These are phyloP conservation scores for Empis livida DNA, from an alignment of 2,888 invertebrate genomes.

Conservation along the genomic window DNA sequence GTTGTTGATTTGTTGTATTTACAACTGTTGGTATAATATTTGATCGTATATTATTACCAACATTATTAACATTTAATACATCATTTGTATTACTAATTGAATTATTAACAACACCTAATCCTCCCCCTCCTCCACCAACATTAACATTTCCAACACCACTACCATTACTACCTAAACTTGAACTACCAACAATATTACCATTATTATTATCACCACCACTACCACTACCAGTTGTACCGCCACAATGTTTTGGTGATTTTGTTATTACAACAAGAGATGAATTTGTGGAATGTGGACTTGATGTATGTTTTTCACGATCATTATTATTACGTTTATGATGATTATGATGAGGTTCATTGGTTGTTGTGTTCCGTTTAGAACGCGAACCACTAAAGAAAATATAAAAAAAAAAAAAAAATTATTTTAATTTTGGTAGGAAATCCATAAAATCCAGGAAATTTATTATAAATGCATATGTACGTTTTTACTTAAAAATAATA, in stretches of 20 bases:
- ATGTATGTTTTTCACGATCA: conserved; percentile 2
- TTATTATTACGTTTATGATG: conserved; percentile 17
- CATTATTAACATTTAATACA: conserved; percentile 14
- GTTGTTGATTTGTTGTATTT: too few species aligned
- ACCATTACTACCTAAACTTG: neutral
- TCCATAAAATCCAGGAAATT: too few species aligned
- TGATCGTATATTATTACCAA: conserved; percentile 10
- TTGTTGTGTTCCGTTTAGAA: conserved; percentile 31
- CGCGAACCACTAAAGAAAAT: conserved; percentile 17
- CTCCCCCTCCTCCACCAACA: too few species aligned
- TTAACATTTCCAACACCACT: too few species aligned
- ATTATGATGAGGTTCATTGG: conserved; percentile 17
- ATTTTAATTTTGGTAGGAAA: neutral
- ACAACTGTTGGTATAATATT: too few species aligned
- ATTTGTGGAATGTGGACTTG: conserved; percentile 12
- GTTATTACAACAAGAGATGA: conserved; percentile 13
- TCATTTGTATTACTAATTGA: neutral
- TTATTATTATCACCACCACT: too few species aligned
- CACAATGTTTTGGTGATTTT: conserved; percentile 23
- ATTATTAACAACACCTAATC: too few species aligned
- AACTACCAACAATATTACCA: neutral
- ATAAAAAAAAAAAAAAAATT: neutral
- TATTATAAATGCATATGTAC: neutral
- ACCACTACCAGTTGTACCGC: conserved; percentile 9
- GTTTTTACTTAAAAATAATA: too few species aligned